These are phyloP conservation scores for Decapterus maruadsi DNA, from an alignment of 2,797 vertebrate genomes.

Conservation along the genomic window DNA sequence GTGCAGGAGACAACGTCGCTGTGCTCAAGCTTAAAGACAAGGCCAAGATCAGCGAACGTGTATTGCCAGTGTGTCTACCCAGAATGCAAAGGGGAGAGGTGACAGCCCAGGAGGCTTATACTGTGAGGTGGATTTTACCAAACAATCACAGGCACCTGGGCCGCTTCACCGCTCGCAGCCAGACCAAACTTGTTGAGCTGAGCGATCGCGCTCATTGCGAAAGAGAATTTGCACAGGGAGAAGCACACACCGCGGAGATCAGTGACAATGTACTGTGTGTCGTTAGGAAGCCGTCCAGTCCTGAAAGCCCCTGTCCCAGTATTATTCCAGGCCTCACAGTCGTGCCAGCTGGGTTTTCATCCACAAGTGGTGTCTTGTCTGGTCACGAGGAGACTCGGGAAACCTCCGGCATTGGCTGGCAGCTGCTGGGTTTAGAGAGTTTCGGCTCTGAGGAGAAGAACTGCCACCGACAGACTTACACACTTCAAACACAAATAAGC, in stretches of 20 bases:
- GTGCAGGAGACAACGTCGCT: conserved; percentile 88
- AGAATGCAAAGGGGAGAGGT: conserved; percentile 81
- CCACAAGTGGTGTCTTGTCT: conserved; percentile 9
- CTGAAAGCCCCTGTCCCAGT: conserved; percentile 86
- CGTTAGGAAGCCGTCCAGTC: conserved; percentile 73
- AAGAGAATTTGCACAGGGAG: conserved; percentile 86
- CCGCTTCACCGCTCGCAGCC: conserved; percentile 70
- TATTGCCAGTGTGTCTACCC: conserved; percentile 90
- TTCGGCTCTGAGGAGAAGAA: conserved; percentile 86
- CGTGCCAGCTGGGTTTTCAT: conserved; percentile 66
- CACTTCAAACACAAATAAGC: conserved; percentile 86
- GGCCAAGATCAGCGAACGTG: conserved; percentile 87
- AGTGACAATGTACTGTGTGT: conserved; percentile 92
- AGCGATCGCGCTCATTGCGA: conserved; percentile 88
- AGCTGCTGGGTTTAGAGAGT: conserved; percentile 90
- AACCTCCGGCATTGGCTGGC: conserved; percentile 81
- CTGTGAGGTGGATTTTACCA: conserved; percentile 86
- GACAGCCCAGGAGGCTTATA: conserved; percentile 69
- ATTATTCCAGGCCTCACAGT: conserved; percentile 89
- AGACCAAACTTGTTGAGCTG: conserved; percentile 81
- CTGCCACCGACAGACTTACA: conserved; percentile 85
- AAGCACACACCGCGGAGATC: conserved; percentile 79
- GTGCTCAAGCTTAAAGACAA: conserved; percentile 91
- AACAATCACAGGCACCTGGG: conserved; percentile 43
- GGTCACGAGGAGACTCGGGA: conserved; percentile 61